Percentiles rank a stretch among this genome's conserved stretches.
Conservation (phyloP, 2,113 vertebrate species). For the Meleagris gallopavo region DNA sequence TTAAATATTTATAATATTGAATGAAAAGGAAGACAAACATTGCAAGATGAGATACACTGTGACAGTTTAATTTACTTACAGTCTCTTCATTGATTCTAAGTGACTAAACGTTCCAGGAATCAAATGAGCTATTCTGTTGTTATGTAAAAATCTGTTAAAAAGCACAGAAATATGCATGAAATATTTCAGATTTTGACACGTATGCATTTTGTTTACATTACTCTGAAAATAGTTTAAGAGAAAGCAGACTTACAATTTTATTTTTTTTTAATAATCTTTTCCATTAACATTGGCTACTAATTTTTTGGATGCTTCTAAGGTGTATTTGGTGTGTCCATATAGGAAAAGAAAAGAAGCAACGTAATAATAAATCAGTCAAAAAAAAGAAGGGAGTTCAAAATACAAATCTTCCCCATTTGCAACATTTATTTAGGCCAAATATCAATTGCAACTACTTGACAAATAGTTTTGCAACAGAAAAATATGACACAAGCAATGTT, state of each 20-base stretch:
- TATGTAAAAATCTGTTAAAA: constrained; percentile 93
- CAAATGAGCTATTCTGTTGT: constrained; percentile 95
- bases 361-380: neutral
- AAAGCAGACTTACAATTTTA: neutral
- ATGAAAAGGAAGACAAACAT: neutral
- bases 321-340: neutral
- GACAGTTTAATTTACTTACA: constrained; percentile 85
- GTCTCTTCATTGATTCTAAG: constrained; percentile 93
- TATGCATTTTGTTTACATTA: neutral
- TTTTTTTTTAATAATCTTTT: neutral
- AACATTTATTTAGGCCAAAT: constrained; percentile 22
- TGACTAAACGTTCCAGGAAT: constrained; percentile 93
- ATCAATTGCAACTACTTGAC: neutral
- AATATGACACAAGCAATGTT: neutral
- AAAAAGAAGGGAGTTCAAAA: neutral
- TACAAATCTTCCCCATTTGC: neutral
- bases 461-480: neutral
- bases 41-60: neutral
- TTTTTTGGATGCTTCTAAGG: neutral
- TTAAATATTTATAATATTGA: neutral
- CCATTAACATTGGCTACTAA: neutral
- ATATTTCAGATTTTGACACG: neutral
- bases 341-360: neutral
- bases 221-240: neutral
- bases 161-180: neutral